These are phyloP conservation scores for Beris morrisii DNA, from an alignment of 2,888 invertebrate genomes.

Conservation along the genomic window DNA sequence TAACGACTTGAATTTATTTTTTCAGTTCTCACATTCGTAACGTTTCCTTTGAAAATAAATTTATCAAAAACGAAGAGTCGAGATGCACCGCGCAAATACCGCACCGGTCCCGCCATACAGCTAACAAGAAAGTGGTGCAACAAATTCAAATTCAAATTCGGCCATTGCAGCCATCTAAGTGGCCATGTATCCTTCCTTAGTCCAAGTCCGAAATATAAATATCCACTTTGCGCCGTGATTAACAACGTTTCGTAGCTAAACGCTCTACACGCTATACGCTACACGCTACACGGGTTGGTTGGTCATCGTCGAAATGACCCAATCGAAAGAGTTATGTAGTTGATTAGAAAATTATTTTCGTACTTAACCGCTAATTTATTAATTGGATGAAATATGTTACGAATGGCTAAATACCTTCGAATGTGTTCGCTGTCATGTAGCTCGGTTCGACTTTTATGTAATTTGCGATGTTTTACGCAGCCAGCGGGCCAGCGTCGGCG, in stretches of 20 bases:
- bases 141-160: no score
- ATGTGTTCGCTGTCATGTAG: constrained; percentile 25
- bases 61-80: constrained; percentile 5
- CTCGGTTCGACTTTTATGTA: constrained; percentile 2
- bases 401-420: constrained; percentile 19
- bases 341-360: constrained; percentile 39
- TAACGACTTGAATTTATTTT: constrained; percentile 13
- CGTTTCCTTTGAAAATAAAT: constrained; percentile 23
- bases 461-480: constrained; percentile 16
- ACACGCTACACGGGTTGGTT: not conserved
- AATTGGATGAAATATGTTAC: constrained; percentile 37
- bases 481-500: not conserved
- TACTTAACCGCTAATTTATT: constrained; percentile 36
- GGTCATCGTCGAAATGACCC: constrained; percentile 24
- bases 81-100: no score
- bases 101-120: no score
- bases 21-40: constrained; percentile 25
- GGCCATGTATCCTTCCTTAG: no score
- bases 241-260: not conserved
- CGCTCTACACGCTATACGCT: not conserved
- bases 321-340: constrained; percentile 34
- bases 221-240: not conserved
- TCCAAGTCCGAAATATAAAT: constrained; percentile 6
- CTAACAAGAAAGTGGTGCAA: no score
- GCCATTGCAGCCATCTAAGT: no score